Conservation (phyloP, 2,797 vertebrate species). For the Neopelma chrysocephalum region DNA sequence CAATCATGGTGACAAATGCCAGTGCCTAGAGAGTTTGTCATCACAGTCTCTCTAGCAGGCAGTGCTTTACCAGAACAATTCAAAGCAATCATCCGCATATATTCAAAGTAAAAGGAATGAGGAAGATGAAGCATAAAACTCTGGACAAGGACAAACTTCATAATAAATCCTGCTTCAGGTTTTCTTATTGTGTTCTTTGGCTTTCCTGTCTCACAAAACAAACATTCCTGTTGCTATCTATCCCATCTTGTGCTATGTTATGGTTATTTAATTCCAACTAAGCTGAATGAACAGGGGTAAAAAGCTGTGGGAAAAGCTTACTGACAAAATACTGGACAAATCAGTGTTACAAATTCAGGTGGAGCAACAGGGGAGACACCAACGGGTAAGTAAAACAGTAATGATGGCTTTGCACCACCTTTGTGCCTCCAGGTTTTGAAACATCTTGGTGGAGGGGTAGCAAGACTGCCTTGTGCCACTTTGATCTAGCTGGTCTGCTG, state of each 20-base stretch:
- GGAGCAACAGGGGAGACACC: not conserved
- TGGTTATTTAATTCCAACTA: not conserved
- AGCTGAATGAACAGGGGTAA: not conserved
- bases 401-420: not conserved
- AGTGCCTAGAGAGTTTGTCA: slow-evolving; percentile 44
- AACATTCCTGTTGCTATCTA: not conserved
- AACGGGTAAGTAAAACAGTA: not conserved
- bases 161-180: slow-evolving; percentile 27
- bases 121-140: slow-evolving; percentile 12
- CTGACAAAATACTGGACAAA: not conserved
- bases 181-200: slow-evolving; percentile 28
- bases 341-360: not conserved
- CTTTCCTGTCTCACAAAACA: not conserved
- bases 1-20: slow-evolving; percentile 34
- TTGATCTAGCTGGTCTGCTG: not conserved
- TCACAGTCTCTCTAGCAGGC: slow-evolving; percentile 12
- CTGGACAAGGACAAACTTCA: not conserved
- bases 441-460: not conserved
- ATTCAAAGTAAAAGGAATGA: slow-evolving; percentile 55
- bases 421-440: not conserved
- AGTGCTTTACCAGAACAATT: slow-evolving; percentile 50
- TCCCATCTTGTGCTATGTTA: not conserved
- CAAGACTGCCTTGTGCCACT: not conserved
- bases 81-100: slow-evolving; percentile 41
- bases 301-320: not conserved